Base-by-base conservation (phyloP, 1,140 invertebrate species). In the Matsumurasca onukii region DNA sequence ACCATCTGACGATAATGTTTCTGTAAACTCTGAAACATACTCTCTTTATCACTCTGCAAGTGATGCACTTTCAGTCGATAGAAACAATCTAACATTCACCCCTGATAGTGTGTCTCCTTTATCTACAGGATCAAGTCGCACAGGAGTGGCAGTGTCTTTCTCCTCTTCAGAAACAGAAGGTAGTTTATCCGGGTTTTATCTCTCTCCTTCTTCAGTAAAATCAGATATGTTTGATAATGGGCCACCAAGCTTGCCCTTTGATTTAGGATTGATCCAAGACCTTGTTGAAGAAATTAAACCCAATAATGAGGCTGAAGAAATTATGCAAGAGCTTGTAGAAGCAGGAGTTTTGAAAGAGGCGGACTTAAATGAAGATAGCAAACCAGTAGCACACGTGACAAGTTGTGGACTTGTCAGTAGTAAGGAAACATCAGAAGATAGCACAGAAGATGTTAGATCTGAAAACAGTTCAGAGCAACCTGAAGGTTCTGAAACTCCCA, bases 121-220 rank as follows among this genome's bases (percentile, higher is more conserved):
- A 24, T 70, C 72, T 0, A 67, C 68, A 31, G 69, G 70, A 0
- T 70, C 68, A 49, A 52, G 65, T 45, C 61, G 69, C 57, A 72
- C 69, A 29, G 69, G 63, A 31, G 59, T 67, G 15, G 70, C 68
- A 2, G 39, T 70, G 12, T 72, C 73, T 3, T 66, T 72, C 73
- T 45, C 78, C 72, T 72, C 79, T 72, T 20, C 75, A 55, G 71
- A 73, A 74, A 66, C 76, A 74, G 71, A 71, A 59, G 63, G 63
- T 17, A 68, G 77, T 75, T 69, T 78, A 74, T 75, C 78, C 73
- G 68, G 77, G 73, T 74, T 79, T 76, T 72, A 71, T 76, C 64
- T 77, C 34, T 72, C 75, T 63, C 74, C 76, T 51, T 73, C 73
- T 52, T 66, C 72, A 49, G 25, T 71, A 30, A 31, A 67, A 22